Percentiles rank a stretch among this genome's conserved stretches.
Evolutionary conservation across 2,888 invertebrate genomes (phyloP).

Genomic region (Epistrophe grossulariae): DNA sequence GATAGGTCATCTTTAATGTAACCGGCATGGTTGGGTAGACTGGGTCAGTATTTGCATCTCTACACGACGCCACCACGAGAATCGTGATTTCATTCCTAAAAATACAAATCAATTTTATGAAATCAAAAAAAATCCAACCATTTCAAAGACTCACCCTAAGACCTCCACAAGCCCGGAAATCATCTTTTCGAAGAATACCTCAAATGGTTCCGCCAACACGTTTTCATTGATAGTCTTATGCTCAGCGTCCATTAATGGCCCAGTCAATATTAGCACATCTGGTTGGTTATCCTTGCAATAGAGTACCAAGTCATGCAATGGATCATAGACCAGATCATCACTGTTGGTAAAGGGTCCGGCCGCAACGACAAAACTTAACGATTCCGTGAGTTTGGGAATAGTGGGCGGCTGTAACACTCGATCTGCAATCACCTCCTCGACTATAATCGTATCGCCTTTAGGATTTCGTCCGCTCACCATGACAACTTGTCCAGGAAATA

Average conservation of each 20-base stretch:
- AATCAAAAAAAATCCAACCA: constrained; percentile 3
- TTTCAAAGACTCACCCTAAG: constrained; percentile 85
- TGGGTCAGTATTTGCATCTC: constrained; percentile 91
- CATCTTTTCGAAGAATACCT: constrained; percentile 90
- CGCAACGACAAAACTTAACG: constrained; percentile 89
- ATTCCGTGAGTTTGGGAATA: constrained; percentile 84
- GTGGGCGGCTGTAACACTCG: constrained; percentile 83
- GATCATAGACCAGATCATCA: constrained; percentile 91
- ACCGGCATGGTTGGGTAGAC: constrained; percentile 94
- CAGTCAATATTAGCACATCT: constrained; percentile 91
- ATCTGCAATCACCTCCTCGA: constrained; percentile 87
- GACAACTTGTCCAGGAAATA: constrained; percentile 85
- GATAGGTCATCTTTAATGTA: constrained; percentile 85
- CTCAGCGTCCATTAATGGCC: constrained; percentile 92
- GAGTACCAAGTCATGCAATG: constrained; percentile 90
- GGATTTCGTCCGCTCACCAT: constrained; percentile 90
- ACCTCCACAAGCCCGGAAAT: constrained; percentile 87
- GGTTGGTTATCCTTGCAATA: constrained; percentile 89
- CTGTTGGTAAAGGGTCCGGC: constrained; percentile 93
- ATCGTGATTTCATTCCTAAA: constrained; percentile 87
- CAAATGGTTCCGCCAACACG: constrained; percentile 88
- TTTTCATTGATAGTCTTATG: constrained; percentile 87
- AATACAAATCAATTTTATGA: constrained; percentile 19
- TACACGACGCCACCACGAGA: constrained; percentile 89
- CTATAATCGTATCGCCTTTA: constrained; percentile 88